Evolutionary conservation across 2,113 vertebrate genomes (phyloP), one percentile per base, ranked within the genome.

Genomic region (Rhipidura dahli): DNA sequence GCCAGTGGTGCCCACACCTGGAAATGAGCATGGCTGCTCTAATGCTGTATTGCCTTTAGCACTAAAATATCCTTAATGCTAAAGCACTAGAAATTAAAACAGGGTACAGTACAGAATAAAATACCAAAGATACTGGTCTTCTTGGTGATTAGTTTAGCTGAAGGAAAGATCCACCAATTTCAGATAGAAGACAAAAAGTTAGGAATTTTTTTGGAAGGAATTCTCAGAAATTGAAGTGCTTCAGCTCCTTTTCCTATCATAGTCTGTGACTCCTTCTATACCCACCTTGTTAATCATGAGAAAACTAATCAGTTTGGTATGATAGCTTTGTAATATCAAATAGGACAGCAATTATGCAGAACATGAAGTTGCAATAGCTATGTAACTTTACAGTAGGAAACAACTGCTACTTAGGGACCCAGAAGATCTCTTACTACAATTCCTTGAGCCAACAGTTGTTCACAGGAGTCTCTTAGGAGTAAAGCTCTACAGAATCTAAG

Each of bases 1-100:
- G 90, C 10, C 90, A 91, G 14, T 98, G 98, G 44, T 99, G 98
- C 57, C 96, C 98, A 99, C 4, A 81, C 98, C 98, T 99, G 92
- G 60, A 83, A 72, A 56, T 17, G 86, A 78, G 53, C 11, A 10
- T 21, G 13, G 39, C 54, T 65, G 35, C 45, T 79, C 28, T 66
- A 33, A 81, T 2, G 2, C 33, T n/a, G 4, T 4, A 28, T 6
- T 64, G 47, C 79, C 44, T 88, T 70, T 4, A 65, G 30, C 45
- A 51, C 31, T 37, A 14, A 57, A 68, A 39, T 40, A 66, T 20
- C 56, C 85, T 49, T 40, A 56, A 66, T 53, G 11, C 56, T 69
- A 51, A 76, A 65, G 26, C 31, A 47, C 18, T 28, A 35, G 78
- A 69, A 91, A 59, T 42, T 57, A 73, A 70, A 33, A 47, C 33